Evolutionary conservation across 2,797 vertebrate genomes (phyloP).

Genomic region (Loriculus beryllinus): DNA sequence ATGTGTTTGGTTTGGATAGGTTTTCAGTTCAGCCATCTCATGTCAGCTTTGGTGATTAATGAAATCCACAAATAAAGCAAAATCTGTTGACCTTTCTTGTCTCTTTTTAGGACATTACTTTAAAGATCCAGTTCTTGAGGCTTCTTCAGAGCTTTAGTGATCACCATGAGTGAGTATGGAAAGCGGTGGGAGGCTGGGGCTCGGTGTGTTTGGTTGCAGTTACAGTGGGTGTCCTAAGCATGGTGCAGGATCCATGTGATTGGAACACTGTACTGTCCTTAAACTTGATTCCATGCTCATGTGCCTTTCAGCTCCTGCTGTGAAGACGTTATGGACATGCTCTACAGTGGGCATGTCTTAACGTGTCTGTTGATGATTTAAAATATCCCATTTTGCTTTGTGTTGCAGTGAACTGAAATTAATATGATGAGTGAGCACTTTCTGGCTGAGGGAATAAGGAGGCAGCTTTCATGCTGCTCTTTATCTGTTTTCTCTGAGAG

Average conservation of each 20-base stretch:
- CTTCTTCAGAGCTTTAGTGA: conserved; percentile 99
- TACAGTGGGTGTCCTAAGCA: background rate
- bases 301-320: background rate
- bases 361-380: background rate
- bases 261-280: background rate
- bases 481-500: background rate
- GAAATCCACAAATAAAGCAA: background rate
- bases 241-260: accelerated
- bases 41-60: background rate
- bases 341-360: background rate
- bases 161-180: conserved; percentile 93
- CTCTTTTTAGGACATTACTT: conserved; percentile 89
- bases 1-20: background rate
- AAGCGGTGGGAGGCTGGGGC: background rate
- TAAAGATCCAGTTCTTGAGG: conserved; percentile 97
- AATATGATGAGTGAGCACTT: background rate
- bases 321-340: background rate
- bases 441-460: background rate
- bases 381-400: background rate
- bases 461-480: background rate
- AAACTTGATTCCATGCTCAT: background rate
- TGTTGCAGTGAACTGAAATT: background rate
- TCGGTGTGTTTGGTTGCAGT: background rate
- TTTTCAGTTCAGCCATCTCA: background rate
- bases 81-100: background rate